phyloP scores from a whole-genome alignment of 64 coral and sea anemone species.

The Astreopora myriophthalma region DNA sequence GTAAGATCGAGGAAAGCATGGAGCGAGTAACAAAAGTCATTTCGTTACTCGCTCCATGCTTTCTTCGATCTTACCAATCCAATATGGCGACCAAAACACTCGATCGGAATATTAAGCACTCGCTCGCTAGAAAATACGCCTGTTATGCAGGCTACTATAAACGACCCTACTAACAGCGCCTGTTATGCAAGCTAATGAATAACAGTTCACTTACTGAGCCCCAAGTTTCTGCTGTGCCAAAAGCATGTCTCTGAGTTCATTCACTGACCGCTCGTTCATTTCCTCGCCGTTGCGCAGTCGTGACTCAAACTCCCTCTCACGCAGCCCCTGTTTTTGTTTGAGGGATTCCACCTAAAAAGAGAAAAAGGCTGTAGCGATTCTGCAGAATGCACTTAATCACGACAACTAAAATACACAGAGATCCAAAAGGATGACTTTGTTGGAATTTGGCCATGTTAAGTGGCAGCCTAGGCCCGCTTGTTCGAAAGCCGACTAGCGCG shows the following conservation, averaged over 20 bases:
- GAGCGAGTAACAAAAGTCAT: too few relatives aligned
- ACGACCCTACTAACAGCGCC: not conserved
- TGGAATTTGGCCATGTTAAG: too few relatives aligned
- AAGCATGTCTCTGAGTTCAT: constrained; percentile 91
- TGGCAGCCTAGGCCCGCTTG: too few relatives aligned
- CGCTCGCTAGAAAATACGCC: too few relatives aligned
- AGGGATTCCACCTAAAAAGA: constrained; percentile 74
- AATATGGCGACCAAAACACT: too few relatives aligned
- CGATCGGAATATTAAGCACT: too few relatives aligned
- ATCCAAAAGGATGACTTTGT: too few relatives aligned
- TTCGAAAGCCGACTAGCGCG: too few relatives aligned
- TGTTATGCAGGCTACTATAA: too few relatives aligned
- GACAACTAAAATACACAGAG: not conserved
- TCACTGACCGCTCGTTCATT: constrained; percentile 88
- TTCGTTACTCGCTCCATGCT: too few relatives aligned
- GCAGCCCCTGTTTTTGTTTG: constrained; percentile 77
- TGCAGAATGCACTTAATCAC: not conserved
- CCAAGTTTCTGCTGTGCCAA: constrained; percentile 88
- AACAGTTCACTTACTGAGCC: constrained; percentile 92
- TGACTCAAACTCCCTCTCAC: constrained; percentile 89
- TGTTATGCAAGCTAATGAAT: not conserved
- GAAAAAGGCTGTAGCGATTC: not conserved
- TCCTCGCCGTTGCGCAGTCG: constrained; percentile 82
- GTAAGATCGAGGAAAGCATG: too few relatives aligned
- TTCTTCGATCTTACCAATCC: too few relatives aligned